Conservation (phyloP, 1,140 invertebrate genomes). For the Phocides pigmalion region DNA sequence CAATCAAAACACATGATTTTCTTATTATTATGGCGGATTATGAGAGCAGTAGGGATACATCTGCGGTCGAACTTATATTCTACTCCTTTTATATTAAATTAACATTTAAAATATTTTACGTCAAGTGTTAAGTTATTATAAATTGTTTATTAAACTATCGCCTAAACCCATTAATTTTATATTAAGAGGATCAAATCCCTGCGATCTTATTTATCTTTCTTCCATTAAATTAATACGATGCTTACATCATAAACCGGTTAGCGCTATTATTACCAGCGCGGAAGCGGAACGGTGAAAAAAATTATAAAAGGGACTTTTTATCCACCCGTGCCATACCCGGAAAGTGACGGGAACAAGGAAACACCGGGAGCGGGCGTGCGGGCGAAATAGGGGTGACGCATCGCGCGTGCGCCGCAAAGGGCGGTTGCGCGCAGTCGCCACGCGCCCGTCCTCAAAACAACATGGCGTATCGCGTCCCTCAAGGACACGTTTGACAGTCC, state of each 20-base stretch:
- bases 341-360: conserved; percentile 42
- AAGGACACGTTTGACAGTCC: conserved; percentile 72
- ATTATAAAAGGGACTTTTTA: conserved; percentile 24
- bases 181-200: not conserved
- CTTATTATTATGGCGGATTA: too few relatives aligned
- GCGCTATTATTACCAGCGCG: conserved; percentile 16
- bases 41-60: too few relatives aligned
- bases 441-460: conserved; percentile 74
- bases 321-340: conserved; percentile 19
- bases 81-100: too few relatives aligned
- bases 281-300: conserved; percentile 20
- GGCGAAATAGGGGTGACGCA: conserved; percentile 61
- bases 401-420: conserved; percentile 68
- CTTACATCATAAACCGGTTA: conserved; percentile 8
- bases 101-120: too few relatives aligned
- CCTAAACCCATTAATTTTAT: not conserved
- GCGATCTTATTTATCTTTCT: not conserved
- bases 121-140: too few relatives aligned
- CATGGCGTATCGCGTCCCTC: conserved; percentile 69
- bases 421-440: conserved; percentile 77
- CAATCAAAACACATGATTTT: too few relatives aligned
- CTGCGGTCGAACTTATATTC: too few relatives aligned
- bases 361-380: conserved; percentile 41
- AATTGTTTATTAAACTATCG: too few relatives aligned
- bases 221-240: not conserved